Evolutionary conservation across 2,797 vertebrate genomes (phyloP), one percentile per base, ranked within the genome.

Genomic region (Oryzias dopingdopingensis): DNA sequence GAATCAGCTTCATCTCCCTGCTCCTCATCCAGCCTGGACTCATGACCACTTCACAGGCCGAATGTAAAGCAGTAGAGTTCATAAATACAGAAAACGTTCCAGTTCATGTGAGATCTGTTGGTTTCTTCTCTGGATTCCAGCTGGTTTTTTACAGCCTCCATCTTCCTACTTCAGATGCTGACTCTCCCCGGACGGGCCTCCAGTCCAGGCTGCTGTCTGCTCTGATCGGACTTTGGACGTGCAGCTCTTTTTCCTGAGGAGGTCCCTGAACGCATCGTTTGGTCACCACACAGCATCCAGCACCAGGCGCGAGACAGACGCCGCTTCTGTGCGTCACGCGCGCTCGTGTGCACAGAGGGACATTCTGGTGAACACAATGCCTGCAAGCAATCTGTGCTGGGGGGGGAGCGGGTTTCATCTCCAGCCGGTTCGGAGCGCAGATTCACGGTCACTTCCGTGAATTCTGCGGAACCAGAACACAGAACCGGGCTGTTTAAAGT

Each of bases 341-440:
- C 56, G 40, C 77, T 49, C 20, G 23, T 52, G 40, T 14, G 14
- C 70, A 86, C 82, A 87, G 67, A 68, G 80, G 37, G 65, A 81
- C 78, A 85, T 81, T 85, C 77, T 85, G 46, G 64, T 57, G 48
- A 69, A 60, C 52, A 88, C 85, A 89, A 88, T 83, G 83, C 48
- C 50, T 65, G 69, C 63, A 60, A 82, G 74, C 79, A 79, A 52
- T 62, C 48, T 55, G 26, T 76, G 78, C 78, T 82, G 74, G 79
- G 37, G 59, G 66, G 45, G 61, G 16, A 3, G 20, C 3, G 4
- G 0, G 0, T 1, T 47, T 70, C 55, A 47, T 1, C 1, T 14
- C 32, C 32, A 12, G 3, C 32, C 32, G 10, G 32, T 10, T 4
- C 32, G 32, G 32, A 32, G 10, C 8, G 32, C 32, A 32, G 32